phyloP scores from a whole-genome alignment of 2,113 vertebrate species.

The Xiphophorus maculatus region DNA sequence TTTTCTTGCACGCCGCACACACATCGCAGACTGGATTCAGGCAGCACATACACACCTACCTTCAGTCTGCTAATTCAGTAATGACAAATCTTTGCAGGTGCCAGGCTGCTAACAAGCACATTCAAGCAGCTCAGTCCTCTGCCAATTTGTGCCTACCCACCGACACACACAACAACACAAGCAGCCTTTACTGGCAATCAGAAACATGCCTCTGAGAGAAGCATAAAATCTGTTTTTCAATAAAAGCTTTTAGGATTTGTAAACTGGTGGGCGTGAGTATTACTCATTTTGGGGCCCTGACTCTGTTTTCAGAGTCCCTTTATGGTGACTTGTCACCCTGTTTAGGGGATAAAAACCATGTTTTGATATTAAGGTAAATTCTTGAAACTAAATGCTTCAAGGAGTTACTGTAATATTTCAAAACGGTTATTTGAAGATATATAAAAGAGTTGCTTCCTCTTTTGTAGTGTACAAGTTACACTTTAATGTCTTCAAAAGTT shows the following conservation, averaged over 20 bases:
- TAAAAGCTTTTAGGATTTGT: background rate
- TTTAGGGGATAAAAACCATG: background rate
- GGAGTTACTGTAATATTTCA: background rate
- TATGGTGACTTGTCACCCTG: background rate
- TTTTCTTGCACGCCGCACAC: background rate
- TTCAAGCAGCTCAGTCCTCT: constrained; percentile 15
- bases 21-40: constrained; percentile 9
- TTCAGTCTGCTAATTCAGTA: constrained; percentile 43
- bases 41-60: constrained; percentile 38
- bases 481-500: background rate
- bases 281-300: constrained; percentile 2
- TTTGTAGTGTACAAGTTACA: background rate
- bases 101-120: constrained; percentile 40
- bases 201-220: background rate
- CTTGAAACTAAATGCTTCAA: background rate
- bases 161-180: constrained; percentile 2
- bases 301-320: background rate
- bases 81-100: constrained; percentile 36
- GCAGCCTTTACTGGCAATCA: background rate
- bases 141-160: constrained; percentile 16
- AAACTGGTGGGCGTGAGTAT: background rate
- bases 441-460: background rate
- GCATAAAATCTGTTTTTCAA: background rate
- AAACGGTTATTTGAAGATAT: too few species aligned
- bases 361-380: background rate